A percentile compares a stretch with the other conserved stretches of the same genome.
phyloP scores from a whole-genome alignment of 2,888 invertebrate species.

The Neoascia interrupta region DNA sequence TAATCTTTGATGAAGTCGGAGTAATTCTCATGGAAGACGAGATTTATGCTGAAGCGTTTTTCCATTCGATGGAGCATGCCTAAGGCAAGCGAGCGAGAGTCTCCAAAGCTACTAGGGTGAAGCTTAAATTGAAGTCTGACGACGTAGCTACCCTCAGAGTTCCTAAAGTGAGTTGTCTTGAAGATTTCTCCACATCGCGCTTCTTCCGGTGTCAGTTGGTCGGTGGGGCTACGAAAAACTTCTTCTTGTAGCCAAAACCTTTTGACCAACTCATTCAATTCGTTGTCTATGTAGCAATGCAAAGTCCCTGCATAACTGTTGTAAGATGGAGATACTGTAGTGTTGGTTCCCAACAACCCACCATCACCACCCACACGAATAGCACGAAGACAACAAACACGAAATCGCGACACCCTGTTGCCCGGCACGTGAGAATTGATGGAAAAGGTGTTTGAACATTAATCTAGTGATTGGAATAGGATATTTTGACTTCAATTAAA shows the following conservation, averaged over 20 bases:
- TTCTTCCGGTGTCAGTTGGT: not conserved
- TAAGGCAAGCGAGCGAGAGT: not conserved
- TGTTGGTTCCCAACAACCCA: no score
- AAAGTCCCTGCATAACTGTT: no score
- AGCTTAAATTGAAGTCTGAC: not conserved
- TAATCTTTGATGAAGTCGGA: not conserved
- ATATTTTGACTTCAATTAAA: no score
- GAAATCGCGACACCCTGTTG: no score
- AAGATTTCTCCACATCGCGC: not conserved
- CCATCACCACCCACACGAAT: no score
- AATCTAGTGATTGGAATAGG: no score
- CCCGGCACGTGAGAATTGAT: no score
- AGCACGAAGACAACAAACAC: no score
- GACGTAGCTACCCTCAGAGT: not conserved
- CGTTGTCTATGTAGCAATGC: not conserved
- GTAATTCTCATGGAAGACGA: not conserved
- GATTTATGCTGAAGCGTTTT: not conserved
- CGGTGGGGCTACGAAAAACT: no score
- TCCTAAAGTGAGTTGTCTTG: not conserved
- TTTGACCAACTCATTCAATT: not conserved
- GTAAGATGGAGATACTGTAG: no score
- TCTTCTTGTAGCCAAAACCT: not conserved
- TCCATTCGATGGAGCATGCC: not conserved
- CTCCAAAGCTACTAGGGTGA: not conserved
- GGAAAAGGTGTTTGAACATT: no score